phyloP scores from a whole-genome alignment of 92 coral and sea anemone genomes.

The Micromussa lordhowensis region DNA sequence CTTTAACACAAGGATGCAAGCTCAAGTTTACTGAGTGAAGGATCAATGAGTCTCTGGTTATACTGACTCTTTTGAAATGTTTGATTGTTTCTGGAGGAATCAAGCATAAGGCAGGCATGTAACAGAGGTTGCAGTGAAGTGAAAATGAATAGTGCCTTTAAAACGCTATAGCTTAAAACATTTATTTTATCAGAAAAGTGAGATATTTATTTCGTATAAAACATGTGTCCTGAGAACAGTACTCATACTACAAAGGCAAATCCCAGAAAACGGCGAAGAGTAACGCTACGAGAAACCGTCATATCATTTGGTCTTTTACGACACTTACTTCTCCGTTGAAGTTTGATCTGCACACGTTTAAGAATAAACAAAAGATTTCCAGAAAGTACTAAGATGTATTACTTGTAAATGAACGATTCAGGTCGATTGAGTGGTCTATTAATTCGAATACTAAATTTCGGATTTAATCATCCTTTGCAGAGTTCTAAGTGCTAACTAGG shows the following conservation, averaged over 20 bases:
- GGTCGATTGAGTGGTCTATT: not conserved
- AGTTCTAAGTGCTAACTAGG: not conserved
- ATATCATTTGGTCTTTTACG: too few species aligned
- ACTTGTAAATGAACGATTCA: too few species aligned
- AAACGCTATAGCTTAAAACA: not conserved
- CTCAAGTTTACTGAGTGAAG: too few species aligned
- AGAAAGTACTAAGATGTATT: too few species aligned
- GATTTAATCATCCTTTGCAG: not conserved
- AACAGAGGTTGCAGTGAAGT: constrained; percentile 74
- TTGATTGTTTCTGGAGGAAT: constrained; percentile 61
- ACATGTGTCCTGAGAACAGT: not conserved
- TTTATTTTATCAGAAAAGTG: constrained; percentile 20
- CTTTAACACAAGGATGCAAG: too few species aligned
- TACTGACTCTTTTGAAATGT: not conserved
- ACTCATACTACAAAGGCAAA: not conserved
- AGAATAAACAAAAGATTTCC: too few species aligned
- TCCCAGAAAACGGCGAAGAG: not conserved
- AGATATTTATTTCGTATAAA: constrained; percentile 23
- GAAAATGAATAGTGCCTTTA: not conserved
- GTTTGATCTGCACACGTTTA: not conserved
- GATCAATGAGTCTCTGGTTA: not conserved
- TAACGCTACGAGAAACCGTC: too few species aligned
- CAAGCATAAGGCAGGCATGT: constrained; percentile 86
- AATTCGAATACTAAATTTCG: not conserved
- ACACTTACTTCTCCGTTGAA: not conserved